Base-by-base conservation (phyloP, 2,888 invertebrate species). In the Cheilosia vernalis region DNA sequence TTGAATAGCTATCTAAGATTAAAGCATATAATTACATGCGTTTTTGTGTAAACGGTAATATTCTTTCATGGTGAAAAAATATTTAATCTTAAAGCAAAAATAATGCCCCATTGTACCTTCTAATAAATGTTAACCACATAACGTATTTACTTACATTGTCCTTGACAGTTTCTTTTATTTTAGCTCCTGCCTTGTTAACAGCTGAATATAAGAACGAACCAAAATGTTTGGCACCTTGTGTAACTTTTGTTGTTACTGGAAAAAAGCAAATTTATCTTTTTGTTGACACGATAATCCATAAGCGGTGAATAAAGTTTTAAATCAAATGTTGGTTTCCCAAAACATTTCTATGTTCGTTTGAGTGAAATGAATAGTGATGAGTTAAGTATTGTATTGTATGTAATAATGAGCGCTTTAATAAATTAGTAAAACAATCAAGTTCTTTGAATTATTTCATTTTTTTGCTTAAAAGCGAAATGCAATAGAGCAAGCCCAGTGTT, bases 151-250 rank as follows among this genome's bases (percentile, higher is more conserved):
- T 96, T 93, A 98, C 97, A 93, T 97, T 98, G 93, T 98, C 98
- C 93, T 98, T 98, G 88, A 98, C 98, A 89, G 97, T 97, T 93
- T 98, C 97, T 94, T 98, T 98, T 90, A 98, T 96, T 93, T 98
- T 98, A 90, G 97, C 97, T 44, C 98, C 97, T 78, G 98, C 98
- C 93, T 98, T 98, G 93, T 98, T 98, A 88, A 98, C 98, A 88
- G 98, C 97, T 87, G 97, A 97, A 93, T 97, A 98, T 88, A 98
- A 94, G 93, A 98, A 98, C 92, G 95, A 97, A 88, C 98, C 98
- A 90, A 98, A 95, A 69, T 96, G 96, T 93, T 98, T 98, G 88
- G 97, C 97, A 64, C 97, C 96, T 66, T 96, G 96, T 88, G 97
- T 94, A 79, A 97, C 97, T 93, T 97, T 97, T 89, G 96, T 97